phyloP scores from a whole-genome alignment of 2,797 vertebrate genomes.

The Cryptoprocta ferox region DNA sequence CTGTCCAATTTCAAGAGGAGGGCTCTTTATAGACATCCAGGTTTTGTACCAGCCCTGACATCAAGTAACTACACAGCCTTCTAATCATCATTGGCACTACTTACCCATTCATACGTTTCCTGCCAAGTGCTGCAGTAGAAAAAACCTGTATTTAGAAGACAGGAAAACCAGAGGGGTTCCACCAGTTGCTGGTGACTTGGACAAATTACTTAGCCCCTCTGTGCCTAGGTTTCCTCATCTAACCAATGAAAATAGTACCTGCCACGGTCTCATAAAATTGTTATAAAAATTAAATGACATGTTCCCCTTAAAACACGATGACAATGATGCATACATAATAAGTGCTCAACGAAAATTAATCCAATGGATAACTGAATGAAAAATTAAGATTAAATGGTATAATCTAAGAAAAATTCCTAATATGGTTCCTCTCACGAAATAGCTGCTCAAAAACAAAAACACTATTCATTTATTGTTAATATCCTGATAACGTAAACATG shows the following conservation, averaged over 20 bases:
- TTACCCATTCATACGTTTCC: neutral
- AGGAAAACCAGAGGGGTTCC: neutral
- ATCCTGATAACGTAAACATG: neutral
- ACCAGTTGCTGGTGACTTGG: neutral
- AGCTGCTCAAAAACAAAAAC: neutral
- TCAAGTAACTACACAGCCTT: neutral
- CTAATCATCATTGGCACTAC: neutral
- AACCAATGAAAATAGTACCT: neutral
- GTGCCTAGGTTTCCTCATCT: neutral
- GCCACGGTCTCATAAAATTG: neutral
- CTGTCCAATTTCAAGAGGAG: neutral
- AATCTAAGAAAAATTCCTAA: neutral
- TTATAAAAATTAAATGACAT: slow-evolving; percentile 1
- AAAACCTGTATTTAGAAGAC: neutral
- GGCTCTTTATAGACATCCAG: neutral
- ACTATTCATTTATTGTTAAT: neutral
- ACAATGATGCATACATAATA: neutral
- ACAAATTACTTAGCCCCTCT: neutral
- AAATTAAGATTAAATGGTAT: neutral
- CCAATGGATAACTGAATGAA: neutral
- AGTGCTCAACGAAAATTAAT: neutral
- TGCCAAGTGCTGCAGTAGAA: neutral
- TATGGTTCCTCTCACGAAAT: neutral
- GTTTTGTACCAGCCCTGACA: neutral
- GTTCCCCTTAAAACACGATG: neutral